These are phyloP conservation scores for Brienomyrus brachyistius DNA, from an alignment of 2,113 vertebrate species.

Conservation along the genomic window DNA sequence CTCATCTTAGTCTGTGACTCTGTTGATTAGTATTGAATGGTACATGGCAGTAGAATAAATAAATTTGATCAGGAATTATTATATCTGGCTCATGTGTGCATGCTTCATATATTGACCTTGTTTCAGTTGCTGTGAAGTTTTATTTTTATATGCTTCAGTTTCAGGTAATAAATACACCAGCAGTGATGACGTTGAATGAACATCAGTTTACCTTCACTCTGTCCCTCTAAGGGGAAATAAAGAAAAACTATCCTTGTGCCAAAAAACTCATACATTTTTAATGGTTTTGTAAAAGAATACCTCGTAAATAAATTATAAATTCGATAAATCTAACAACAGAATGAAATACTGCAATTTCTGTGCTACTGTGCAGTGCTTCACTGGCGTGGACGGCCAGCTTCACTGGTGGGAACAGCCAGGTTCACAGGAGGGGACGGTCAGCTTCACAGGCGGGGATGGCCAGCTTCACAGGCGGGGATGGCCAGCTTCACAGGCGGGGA, in stretches of 20 bases:
- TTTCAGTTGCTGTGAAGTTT: not conserved
- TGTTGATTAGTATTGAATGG: not conserved
- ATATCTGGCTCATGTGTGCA: not conserved
- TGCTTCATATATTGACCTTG: not conserved
- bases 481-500: not conserved
- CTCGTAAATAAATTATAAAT: constrained; percentile 5
- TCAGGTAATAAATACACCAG: not conserved
- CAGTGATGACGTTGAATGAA: not conserved
- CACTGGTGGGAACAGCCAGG: not conserved
- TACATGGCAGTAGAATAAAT: not conserved
- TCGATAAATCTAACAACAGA: not conserved
- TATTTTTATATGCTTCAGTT: not conserved
- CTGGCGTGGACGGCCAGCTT: not conserved
- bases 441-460: too few relatives aligned
- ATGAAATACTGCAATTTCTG: not conserved
- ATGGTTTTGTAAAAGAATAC: not conserved
- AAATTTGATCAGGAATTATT: not conserved
- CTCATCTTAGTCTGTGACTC: not conserved
- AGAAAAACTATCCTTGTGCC: constrained; percentile 3
- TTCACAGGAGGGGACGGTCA: too few relatives aligned
- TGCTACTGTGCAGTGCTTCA: not conserved
- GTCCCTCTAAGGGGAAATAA: constrained; percentile 4
- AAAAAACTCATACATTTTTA: constrained; percentile 5
- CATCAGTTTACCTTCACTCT: constrained; percentile 1
- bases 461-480: not conserved